phyloP scores from a whole-genome alignment of 2,888 invertebrate genomes.

The Xylocampa areola region DNA sequence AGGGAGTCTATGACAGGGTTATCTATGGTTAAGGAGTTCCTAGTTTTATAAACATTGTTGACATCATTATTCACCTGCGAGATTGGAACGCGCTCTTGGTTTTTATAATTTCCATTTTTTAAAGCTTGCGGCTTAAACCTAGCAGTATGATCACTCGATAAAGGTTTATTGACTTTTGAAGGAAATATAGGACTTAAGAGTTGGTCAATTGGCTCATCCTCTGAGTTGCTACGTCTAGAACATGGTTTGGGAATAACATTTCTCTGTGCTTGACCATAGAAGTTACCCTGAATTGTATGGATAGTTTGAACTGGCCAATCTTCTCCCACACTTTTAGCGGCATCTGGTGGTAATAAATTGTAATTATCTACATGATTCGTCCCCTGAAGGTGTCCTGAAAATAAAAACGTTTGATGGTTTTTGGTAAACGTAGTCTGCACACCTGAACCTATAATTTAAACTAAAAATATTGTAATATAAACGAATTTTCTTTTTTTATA shows the following conservation, averaged over 20 bases:
- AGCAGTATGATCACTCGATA: slow-evolving; percentile 9
- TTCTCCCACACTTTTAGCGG: not conserved
- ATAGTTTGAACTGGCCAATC: slow-evolving; percentile 28
- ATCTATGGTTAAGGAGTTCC: slow-evolving; percentile 18
- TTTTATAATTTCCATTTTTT: slow-evolving; percentile 26
- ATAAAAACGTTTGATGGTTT: not conserved
- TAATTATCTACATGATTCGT: slow-evolving; percentile 21
- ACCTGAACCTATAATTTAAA: not conserved
- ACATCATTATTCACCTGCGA: slow-evolving; percentile 5
- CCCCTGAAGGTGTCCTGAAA: slow-evolving; percentile 46
- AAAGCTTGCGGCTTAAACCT: slow-evolving; percentile 41
- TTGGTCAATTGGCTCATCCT: slow-evolving; percentile 21
- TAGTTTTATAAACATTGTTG: slow-evolving; percentile 10
- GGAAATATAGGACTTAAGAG: slow-evolving; percentile 36
- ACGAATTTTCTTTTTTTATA: not conserved
- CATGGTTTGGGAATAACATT: slow-evolving; percentile 54
- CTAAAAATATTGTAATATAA: not conserved
- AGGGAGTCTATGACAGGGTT: slow-evolving; percentile 36
- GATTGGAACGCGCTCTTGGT: slow-evolving; percentile 2
- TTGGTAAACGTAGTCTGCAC: not conserved
- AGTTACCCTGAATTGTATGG: slow-evolving; percentile 28
- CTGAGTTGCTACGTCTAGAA: slow-evolving; percentile 40
- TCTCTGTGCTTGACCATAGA: slow-evolving; percentile 25
- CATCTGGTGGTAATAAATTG: slow-evolving; percentile 11
- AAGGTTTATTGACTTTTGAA: slow-evolving; percentile 28